Percentiles rank a stretch among this genome's conserved stretches.
These are phyloP conservation scores for Drosophila gunungcola DNA, from an alignment of 1,140 invertebrate species.

Conservation along the genomic window DNA sequence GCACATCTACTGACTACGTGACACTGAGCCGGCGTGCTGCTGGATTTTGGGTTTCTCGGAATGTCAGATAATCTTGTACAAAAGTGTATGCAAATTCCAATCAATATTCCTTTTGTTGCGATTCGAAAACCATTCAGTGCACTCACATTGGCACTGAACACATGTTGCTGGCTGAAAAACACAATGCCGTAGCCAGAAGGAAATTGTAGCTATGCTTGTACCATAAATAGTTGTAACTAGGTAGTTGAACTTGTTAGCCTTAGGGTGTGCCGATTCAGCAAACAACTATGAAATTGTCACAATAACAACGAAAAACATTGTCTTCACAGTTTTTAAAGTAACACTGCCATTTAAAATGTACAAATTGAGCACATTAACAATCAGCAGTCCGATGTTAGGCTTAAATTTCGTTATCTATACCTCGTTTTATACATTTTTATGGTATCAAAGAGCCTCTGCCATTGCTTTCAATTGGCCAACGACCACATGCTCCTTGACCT, in stretches of 20 bases:
- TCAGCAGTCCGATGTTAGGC: no score
- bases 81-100: constrained; percentile 36
- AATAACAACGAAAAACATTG: no score
- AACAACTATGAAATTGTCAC: background rate
- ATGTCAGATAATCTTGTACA: constrained; percentile 26
- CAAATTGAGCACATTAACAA: no score
- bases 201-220: background rate
- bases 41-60: constrained; percentile 1
- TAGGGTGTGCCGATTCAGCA: background rate
- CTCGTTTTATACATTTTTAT: no score
- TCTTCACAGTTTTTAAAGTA: no score
- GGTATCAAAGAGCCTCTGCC: no score
- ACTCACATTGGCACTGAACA: constrained; percentile 17
- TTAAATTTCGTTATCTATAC: no score
- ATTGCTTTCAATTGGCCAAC: constrained; percentile 1
- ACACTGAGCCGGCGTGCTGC: constrained; percentile 14
- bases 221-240: background rate
- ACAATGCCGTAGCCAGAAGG: background rate
- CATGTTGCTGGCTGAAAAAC: constrained; percentile 39
- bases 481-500: constrained; percentile 2
- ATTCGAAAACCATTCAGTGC: constrained; percentile 34
- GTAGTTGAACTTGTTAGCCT: background rate
- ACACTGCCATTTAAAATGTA: no score
- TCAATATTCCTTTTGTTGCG: constrained; percentile 12
- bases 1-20: constrained; percentile 17